These are phyloP conservation scores for Drosophila albomicans DNA, from an alignment of 1,140 invertebrate genomes.

Conservation along the genomic window DNA sequence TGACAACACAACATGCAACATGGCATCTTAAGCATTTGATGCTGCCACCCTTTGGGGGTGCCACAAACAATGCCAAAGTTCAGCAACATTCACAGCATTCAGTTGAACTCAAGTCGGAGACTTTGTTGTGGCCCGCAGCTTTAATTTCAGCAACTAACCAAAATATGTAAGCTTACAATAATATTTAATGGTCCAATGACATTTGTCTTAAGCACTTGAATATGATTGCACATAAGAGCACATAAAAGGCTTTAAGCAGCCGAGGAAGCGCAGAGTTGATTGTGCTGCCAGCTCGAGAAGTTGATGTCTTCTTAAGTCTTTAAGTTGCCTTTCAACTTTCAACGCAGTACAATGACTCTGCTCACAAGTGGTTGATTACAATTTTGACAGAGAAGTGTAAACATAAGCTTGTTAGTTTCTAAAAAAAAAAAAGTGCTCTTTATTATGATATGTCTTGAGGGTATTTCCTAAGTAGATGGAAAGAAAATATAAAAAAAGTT, in stretches of 20 bases:
- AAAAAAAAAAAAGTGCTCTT: not conserved
- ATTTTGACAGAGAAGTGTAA: not conserved
- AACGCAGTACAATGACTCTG: conserved; percentile 6
- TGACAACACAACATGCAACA: conserved; percentile 29
- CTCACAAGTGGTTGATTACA: not conserved
- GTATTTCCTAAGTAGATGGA: not conserved
- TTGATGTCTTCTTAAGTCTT: not conserved
- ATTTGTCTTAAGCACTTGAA: not conserved
- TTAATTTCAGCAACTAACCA: conserved; percentile 34
- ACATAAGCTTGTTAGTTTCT: not conserved
- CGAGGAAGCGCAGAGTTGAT: not conserved
- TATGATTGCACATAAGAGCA: not conserved
- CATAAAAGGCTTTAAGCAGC: not conserved
- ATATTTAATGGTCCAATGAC: conserved; percentile 2
- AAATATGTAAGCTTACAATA: conserved; percentile 10
- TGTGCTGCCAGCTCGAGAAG: not conserved
- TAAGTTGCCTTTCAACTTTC: not conserved
- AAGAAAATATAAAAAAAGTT: too few relatives aligned
- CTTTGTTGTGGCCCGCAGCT: conserved; percentile 44
- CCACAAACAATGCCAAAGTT: conserved; percentile 49
- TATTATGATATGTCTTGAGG: not conserved
- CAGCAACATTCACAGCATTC: conserved; percentile 11
- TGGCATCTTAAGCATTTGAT: conserved; percentile 16
- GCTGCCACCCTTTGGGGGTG: conserved; percentile 12
- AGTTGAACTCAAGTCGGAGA: conserved; percentile 27